Percentiles rank a stretch among this genome's conserved stretches.
These are phyloP conservation scores for Cavia aperea DNA, from an alignment of 2,113 vertebrate genomes.

Conservation along the genomic window DNA sequence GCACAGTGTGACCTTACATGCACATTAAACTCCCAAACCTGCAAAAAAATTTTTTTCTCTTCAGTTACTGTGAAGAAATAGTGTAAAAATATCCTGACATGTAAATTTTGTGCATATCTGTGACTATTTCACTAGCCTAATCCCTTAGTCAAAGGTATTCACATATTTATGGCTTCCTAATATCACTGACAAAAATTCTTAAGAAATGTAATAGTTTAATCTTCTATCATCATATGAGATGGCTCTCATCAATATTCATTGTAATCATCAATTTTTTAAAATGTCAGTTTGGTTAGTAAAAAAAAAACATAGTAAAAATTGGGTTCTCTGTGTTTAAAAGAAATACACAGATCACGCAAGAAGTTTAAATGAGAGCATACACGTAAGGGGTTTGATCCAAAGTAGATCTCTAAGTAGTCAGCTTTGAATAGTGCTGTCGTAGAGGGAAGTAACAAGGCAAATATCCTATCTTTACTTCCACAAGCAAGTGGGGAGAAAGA, in stretches of 20 bases:
- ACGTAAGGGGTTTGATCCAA: not conserved
- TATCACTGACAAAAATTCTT: not conserved
- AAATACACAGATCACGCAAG: not conserved
- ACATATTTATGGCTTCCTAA: not conserved
- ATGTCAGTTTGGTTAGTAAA: not conserved
- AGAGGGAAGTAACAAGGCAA: not conserved
- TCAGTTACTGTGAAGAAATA: not conserved
- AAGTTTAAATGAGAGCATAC: not conserved
- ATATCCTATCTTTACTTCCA: not conserved
- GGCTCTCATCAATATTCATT: not conserved
- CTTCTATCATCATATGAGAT: not conserved
- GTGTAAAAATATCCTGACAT: not conserved
- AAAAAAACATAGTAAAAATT: not conserved
- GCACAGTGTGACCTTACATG: constrained; percentile 66
- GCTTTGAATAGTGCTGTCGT: not conserved
- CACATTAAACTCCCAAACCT: constrained; percentile 74
- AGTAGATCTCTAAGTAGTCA: not conserved
- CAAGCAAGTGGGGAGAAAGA: not conserved
- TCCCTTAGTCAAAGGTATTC: not conserved
- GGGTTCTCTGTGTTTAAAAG: not conserved
- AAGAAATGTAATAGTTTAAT: not conserved
- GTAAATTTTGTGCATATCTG: not conserved
- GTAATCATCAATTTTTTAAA: not conserved
- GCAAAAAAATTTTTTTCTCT: not conserved
- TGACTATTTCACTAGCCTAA: not conserved